Evolutionary conservation across 2,888 invertebrate species (phyloP).

Genomic region (Campaea margaritaria): DNA sequence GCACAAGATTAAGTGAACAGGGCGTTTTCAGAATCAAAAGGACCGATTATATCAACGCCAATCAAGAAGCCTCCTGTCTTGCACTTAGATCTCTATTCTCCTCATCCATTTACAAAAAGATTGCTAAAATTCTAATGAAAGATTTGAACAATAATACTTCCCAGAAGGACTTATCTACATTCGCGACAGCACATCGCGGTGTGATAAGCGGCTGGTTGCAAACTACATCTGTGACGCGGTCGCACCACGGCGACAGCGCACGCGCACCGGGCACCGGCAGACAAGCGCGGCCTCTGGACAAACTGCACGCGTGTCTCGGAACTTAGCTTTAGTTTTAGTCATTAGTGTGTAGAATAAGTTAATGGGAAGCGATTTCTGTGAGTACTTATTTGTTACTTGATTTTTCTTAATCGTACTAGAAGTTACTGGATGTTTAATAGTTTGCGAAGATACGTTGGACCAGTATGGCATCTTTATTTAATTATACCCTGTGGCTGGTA

Average conservation of each 20-base stretch:
- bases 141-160: constrained; percentile 11
- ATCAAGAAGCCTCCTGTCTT: too few relatives aligned
- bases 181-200: constrained; percentile 51
- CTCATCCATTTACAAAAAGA: too few relatives aligned
- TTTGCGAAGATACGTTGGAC: neutral
- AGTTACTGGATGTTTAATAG: constrained; percentile 41
- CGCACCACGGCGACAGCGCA: constrained; percentile 36
- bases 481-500: constrained; percentile 17
- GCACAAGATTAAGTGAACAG: too few relatives aligned
- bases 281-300: constrained; percentile 65
- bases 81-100: too few relatives aligned
- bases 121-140: too few relatives aligned
- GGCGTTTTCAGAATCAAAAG: too few relatives aligned
- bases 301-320: constrained; percentile 54
- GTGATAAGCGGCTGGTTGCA: constrained; percentile 67
- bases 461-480: constrained; percentile 20
- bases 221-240: constrained; percentile 53
- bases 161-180: constrained; percentile 21
- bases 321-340: constrained; percentile 44
- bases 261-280: constrained; percentile 49
- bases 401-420: constrained; percentile 55
- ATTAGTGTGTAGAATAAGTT: constrained; percentile 52
- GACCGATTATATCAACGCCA: too few relatives aligned
- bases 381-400: constrained; percentile 46
- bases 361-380: constrained; percentile 60